Evolutionary conservation across 2,888 invertebrate species (phyloP).

Genomic region (Eristalis tenax): DNA sequence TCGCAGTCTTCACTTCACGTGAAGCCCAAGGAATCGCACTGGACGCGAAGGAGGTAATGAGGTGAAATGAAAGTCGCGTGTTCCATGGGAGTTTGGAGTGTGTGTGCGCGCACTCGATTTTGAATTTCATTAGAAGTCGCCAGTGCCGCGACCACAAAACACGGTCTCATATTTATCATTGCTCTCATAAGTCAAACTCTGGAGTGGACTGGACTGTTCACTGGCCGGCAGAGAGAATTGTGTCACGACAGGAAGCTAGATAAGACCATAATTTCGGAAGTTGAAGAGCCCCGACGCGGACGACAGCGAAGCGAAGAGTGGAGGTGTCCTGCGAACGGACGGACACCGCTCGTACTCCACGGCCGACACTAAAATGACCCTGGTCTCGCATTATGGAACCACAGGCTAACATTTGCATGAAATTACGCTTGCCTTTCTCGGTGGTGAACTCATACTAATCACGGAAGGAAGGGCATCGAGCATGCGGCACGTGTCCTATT

Average conservation of each 20-base stretch:
- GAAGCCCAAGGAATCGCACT: constrained; percentile 28
- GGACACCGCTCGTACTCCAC: constrained; percentile 42
- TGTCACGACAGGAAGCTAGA: constrained; percentile 82
- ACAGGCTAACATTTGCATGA: constrained; percentile 63
- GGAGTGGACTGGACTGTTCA: constrained; percentile 66
- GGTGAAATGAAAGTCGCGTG: constrained; percentile 72
- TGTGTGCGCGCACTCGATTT: constrained; percentile 68
- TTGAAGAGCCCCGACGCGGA: constrained; percentile 54
- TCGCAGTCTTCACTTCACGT: constrained; percentile 59
- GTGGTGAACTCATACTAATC: constrained; percentile 51
- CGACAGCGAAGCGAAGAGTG: constrained; percentile 43
- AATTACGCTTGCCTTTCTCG: constrained; percentile 54
- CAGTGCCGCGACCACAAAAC: constrained; percentile 49
- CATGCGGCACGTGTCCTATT: constrained; percentile 61
- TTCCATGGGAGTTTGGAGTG: constrained; percentile 68
- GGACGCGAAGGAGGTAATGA: constrained; percentile 52
- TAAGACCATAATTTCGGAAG: constrained; percentile 80
- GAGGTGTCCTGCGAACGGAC: constrained; percentile 53
- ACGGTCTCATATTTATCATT: constrained; percentile 60
- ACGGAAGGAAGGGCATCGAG: constrained; percentile 29
- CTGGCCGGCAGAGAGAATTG: constrained; percentile 78
- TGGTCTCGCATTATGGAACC: constrained; percentile 37
- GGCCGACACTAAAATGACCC: constrained; percentile 55
- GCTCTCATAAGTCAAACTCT: constrained; percentile 73
- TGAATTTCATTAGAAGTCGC: constrained; percentile 68